These are phyloP conservation scores for Heterotis niloticus DNA, from an alignment of 2,113 vertebrate genomes.

Conservation along the genomic window DNA sequence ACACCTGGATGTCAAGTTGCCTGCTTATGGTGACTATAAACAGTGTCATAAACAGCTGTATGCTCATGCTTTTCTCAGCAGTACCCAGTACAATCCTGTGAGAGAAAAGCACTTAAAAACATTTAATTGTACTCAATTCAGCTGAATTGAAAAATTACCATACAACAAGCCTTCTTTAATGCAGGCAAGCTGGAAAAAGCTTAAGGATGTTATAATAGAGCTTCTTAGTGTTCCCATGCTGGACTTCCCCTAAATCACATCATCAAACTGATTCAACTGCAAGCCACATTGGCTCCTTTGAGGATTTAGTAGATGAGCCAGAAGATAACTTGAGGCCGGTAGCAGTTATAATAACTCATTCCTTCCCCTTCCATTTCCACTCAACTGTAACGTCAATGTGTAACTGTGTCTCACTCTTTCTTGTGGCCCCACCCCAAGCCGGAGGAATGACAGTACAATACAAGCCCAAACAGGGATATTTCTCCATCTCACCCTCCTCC, in stretches of 20 bases:
- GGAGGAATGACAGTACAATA: not conserved
- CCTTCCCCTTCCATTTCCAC: not conserved
- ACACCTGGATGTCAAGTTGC: no score
- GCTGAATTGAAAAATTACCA: no score
- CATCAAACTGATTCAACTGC: not conserved
- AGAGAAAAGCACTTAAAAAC: no score
- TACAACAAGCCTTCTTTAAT: no score
- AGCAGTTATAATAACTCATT: not conserved
- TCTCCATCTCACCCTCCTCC: not conserved
- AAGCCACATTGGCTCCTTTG: not conserved
- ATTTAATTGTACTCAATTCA: no score
- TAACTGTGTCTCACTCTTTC: not conserved
- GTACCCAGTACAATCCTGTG: no score
- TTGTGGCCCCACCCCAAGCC: not conserved
- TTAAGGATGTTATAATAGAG: not conserved
- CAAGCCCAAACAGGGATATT: no score
- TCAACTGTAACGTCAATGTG: not conserved
- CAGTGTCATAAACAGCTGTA: no score
- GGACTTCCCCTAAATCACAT: not conserved
- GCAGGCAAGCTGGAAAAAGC: not conserved
- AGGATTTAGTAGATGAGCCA: not conserved
- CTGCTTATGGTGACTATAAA: no score
- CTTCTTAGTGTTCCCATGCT: not conserved
- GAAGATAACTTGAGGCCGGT: not conserved
- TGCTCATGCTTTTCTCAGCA: no score